These are phyloP conservation scores for Saccopteryx leptura DNA, from an alignment of 2,113 vertebrate genomes.

Conservation along the genomic window DNA sequence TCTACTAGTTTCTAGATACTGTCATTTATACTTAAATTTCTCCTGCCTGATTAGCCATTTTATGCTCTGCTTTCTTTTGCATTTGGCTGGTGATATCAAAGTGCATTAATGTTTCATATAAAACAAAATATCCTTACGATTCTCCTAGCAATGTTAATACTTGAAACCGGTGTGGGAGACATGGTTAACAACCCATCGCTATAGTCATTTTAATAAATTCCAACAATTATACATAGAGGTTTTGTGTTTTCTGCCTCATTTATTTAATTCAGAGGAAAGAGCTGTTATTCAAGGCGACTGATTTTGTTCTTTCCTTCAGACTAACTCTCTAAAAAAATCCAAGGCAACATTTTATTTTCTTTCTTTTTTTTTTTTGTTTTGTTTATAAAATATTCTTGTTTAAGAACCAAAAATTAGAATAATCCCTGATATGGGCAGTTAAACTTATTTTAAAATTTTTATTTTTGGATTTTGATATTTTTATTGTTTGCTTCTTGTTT, in stretches of 20 bases:
- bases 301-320: constrained; percentile 47
- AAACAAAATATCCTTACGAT: constrained; percentile 56
- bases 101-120: constrained; percentile 66
- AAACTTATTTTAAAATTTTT: neutral
- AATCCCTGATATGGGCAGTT: neutral
- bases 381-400: constrained; percentile 57
- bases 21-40: constrained; percentile 30
- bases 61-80: constrained; percentile 42
- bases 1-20: neutral
- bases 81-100: constrained; percentile 52
- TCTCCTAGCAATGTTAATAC: constrained; percentile 19
- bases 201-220: constrained; percentile 71
- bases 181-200: constrained; percentile 60
- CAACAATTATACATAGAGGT: constrained; percentile 46
- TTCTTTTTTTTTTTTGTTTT: constrained; percentile 20
- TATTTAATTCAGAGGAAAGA: constrained; percentile 60
- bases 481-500: neutral
- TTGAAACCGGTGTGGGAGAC: neutral
- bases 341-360: neutral
- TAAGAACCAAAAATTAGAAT: constrained; percentile 55
- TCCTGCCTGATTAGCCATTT: constrained; percentile 50
- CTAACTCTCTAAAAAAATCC: constrained; percentile 10
- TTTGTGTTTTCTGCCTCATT: constrained; percentile 75
- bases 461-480: neutral
- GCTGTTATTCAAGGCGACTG: neutral